Evolutionary conservation across 2,888 invertebrate species (phyloP).

Genomic region (Nomada fabriciana): DNA sequence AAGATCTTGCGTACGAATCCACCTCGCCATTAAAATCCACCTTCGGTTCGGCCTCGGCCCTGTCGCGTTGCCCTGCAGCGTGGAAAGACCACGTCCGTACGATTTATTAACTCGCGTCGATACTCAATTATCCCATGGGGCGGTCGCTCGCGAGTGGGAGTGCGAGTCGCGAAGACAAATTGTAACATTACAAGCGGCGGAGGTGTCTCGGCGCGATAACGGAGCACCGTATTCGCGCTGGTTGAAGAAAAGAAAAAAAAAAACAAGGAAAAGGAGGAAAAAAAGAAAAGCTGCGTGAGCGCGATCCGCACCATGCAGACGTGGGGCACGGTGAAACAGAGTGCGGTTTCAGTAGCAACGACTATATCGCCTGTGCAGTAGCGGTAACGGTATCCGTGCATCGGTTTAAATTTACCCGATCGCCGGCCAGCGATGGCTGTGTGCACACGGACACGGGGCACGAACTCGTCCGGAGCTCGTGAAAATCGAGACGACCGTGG

Average conservation of each 20-base stretch:
- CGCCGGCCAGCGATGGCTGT: conserved; percentile 35
- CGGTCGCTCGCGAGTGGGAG: conserved; percentile 51
- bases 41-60: conserved; percentile 9
- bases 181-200: conserved; percentile 56
- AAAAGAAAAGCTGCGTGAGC: conserved; percentile 19
- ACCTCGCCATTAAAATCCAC: conserved; percentile 31
- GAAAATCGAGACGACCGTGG: conserved; percentile 65
- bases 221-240: conserved; percentile 40
- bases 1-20: neutral
- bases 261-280: conserved; percentile 7
- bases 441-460: conserved; percentile 13
- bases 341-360: conserved; percentile 70
- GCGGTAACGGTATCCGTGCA: conserved; percentile 69
- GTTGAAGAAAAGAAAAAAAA: conserved; percentile 14
- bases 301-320: conserved; percentile 15
- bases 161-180: conserved; percentile 57
- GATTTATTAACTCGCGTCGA: conserved; percentile 61
- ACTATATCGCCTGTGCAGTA: conserved; percentile 63
- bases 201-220: conserved; percentile 63
- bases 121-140: conserved; percentile 53
- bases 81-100: conserved; percentile 47
- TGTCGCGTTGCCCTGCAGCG: neutral
- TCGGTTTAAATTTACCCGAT: conserved; percentile 72
- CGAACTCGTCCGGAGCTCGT: conserved; percentile 27
- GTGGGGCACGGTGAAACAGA: conserved; percentile 29